A percentile compares a stretch with the other conserved stretches of the same genome.
Conservation (phyloP, 2,888 invertebrate genomes). For the Euplagia quadripunctaria region DNA sequence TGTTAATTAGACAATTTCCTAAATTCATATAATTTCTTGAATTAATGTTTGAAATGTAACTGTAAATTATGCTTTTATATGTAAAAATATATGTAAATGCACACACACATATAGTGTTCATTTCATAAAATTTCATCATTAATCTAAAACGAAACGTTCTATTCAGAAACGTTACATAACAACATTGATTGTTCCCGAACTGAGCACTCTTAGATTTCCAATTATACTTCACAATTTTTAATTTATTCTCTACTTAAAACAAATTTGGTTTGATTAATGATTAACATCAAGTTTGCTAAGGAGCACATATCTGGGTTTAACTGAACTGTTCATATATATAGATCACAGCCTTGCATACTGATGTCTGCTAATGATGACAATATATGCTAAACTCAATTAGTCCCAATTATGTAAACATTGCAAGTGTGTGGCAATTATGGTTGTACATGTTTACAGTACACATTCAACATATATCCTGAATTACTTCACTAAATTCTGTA, state of each 20-base stretch:
- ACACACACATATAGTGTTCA: constrained; percentile 51
- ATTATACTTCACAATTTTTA: constrained; percentile 60
- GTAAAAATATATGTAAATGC: constrained; percentile 46
- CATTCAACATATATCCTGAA: constrained; percentile 3
- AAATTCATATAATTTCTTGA: constrained; percentile 46
- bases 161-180: constrained; percentile 45
- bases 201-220: constrained; percentile 66
- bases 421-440: constrained; percentile 16
- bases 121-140: constrained; percentile 52
- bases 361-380: constrained; percentile 30
- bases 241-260: constrained; percentile 29
- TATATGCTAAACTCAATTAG: constrained; percentile 44
- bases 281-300: constrained; percentile 12
- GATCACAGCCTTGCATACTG: constrained; percentile 29
- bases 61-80: constrained; percentile 50
- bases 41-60: constrained; percentile 49
- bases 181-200: constrained; percentile 69
- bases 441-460: constrained; percentile 2
- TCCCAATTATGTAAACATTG: constrained; percentile 25
- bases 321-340: constrained; percentile 30
- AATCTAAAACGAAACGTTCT: constrained; percentile 42
- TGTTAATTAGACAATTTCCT: constrained; percentile 38
- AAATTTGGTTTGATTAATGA: constrained; percentile 12
- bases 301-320: constrained; percentile 20
- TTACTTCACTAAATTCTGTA: background rate